Evolutionary conservation across 2,797 vertebrate genomes (phyloP).

Genomic region (Danio kyathit): DNA sequence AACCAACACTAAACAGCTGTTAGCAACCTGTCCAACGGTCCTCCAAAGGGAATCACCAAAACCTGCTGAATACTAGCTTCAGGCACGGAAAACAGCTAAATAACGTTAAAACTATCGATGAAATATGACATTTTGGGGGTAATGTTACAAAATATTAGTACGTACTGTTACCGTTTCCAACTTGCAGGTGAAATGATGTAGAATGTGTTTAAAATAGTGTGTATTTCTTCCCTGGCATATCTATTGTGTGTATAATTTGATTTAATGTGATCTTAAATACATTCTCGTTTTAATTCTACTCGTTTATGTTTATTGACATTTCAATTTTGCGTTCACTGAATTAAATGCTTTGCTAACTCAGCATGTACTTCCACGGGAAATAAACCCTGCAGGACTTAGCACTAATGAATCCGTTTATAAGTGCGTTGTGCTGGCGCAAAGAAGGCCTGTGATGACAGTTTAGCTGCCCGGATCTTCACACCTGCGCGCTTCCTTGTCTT

Average conservation of each 20-base stretch:
- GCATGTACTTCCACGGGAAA: not conserved
- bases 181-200: not conserved
- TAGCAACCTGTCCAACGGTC: slow-evolving; percentile 20
- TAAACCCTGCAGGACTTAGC: not conserved
- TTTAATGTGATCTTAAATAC: not conserved
- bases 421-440: not conserved
- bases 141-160: not conserved
- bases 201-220: not conserved
- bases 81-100: not conserved
- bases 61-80: not conserved
- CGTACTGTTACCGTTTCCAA: not conserved
- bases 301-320: not conserved
- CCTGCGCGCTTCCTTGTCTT: slow-evolving; percentile 12
- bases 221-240: not conserved
- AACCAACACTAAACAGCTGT: slow-evolving; percentile 53
- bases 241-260: not conserved
- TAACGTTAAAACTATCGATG: not conserved
- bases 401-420: slow-evolving; percentile 2
- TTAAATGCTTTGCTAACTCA: not conserved
- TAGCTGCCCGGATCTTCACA: slow-evolving; percentile 12
- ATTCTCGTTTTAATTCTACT: too few species aligned
- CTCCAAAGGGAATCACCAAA: not conserved
- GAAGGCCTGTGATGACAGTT: not conserved
- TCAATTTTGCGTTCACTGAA: not conserved
- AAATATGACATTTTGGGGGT: not conserved